Percentiles rank a stretch among this genome's conserved stretches.
These are phyloP conservation scores for Strongylocentrotus purpuratus DNA, from an alignment of 35 echinoderm and acorn worm species.

Conservation along the genomic window DNA sequence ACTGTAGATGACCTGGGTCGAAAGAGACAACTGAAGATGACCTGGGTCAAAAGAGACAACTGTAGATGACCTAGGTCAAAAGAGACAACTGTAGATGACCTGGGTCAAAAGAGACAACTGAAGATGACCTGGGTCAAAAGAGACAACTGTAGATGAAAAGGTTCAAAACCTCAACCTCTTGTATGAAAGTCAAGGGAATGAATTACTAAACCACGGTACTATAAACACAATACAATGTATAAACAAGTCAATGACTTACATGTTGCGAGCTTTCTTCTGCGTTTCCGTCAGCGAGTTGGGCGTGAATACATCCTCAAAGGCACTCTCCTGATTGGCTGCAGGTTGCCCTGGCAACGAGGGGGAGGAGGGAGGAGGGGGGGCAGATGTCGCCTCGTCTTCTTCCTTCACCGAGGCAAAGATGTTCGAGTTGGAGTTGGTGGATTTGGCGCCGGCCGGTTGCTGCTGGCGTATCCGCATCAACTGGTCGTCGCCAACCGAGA, in stretches of 20 bases:
- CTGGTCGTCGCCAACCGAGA: slow-evolving; percentile 40
- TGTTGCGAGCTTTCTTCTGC: slow-evolving; percentile 37
- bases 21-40: no score
- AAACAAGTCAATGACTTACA: neutral
- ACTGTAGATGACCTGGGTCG: no score
- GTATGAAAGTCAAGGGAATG: no score
- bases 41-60: no score
- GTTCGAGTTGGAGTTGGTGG: slow-evolving; percentile 33
- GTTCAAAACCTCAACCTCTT: no score
- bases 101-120: no score
- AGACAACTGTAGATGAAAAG: no score
- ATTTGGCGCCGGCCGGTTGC: neutral
- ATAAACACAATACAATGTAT: no score
- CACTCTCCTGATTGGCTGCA: slow-evolving; percentile 38
- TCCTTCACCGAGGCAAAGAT: slow-evolving; percentile 44
- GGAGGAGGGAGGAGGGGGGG: neutral
- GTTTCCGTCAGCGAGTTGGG: slow-evolving; percentile 48
- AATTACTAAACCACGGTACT: no score
- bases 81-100: no score
- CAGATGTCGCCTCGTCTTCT: neutral
- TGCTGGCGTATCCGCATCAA: slow-evolving; percentile 48
- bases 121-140: no score
- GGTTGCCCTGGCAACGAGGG: slow-evolving; percentile 36
- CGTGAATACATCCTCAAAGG: slow-evolving; percentile 42
- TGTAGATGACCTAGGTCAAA: no score